These are phyloP conservation scores for Strigamia crassipes DNA, from an alignment of 2,888 invertebrate species.

Conservation along the genomic window DNA sequence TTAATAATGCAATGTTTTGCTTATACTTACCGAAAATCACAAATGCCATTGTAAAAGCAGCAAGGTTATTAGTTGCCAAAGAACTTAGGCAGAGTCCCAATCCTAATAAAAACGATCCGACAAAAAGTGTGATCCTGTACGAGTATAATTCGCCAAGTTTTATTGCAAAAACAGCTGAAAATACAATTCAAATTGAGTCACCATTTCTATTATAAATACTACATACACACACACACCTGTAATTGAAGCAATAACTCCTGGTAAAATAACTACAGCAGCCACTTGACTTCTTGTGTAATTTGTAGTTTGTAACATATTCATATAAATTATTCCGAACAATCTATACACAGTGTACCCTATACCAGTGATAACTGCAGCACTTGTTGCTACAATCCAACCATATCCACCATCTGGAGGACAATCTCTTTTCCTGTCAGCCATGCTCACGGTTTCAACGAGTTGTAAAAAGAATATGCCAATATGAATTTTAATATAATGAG, in stretches of 20 bases:
- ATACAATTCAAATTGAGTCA: background rate
- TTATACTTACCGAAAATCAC: background rate
- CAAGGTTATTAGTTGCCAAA: background rate
- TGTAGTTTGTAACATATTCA: background rate
- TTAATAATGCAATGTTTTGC: background rate
- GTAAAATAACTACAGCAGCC: background rate
- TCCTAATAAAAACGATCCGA: background rate
- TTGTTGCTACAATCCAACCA: background rate
- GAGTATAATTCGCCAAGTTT: background rate
- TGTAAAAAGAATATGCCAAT: no score
- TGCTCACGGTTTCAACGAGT: background rate
- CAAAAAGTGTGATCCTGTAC: background rate
- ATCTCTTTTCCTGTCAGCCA: background rate
- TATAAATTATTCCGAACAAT: background rate
- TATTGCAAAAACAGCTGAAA: background rate
- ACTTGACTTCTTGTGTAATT: background rate
- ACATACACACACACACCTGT: background rate
- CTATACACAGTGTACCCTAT: background rate
- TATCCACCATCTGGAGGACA: background rate
- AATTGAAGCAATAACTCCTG: background rate
- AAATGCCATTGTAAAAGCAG: background rate
- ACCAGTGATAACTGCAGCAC: background rate
- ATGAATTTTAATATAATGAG: no score
- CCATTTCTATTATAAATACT: background rate
- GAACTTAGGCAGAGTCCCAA: background rate